These are phyloP conservation scores for Pachyramphus minor DNA, from an alignment of 2,113 vertebrate genomes.

Conservation along the genomic window DNA sequence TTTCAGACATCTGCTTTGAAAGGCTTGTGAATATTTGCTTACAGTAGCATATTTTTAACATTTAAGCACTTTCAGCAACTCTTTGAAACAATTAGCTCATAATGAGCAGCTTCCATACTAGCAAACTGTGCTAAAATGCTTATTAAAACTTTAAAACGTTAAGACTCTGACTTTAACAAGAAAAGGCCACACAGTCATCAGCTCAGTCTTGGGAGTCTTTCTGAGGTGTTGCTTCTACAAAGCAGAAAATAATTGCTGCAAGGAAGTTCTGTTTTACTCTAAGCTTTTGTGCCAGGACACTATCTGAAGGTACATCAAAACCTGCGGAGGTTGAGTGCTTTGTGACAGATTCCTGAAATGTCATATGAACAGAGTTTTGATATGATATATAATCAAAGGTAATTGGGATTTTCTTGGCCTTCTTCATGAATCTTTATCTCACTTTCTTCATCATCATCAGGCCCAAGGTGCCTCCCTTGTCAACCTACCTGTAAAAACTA, in stretches of 20 bases:
- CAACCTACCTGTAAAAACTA: not conserved
- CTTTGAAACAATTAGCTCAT: constrained; percentile 63
- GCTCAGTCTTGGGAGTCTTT: not conserved
- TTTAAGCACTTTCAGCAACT: constrained; percentile 63
- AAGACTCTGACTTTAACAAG: constrained; percentile 15
- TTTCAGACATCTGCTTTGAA: constrained; percentile 43
- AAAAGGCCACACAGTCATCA: not conserved
- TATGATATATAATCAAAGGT: not conserved
- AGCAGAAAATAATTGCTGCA: constrained; percentile 6
- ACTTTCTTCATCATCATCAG: not conserved
- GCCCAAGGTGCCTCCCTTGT: not conserved
- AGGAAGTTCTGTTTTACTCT: not conserved
- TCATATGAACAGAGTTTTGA: not conserved
- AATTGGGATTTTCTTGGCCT: not conserved
- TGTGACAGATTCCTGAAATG: not conserved
- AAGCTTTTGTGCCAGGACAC: not conserved
- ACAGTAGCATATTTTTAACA: constrained; percentile 51
- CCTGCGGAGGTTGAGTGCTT: not conserved
- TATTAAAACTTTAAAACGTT: constrained; percentile 53
- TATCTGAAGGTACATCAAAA: not conserved
- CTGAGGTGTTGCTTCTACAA: not conserved
- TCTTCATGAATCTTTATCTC: not conserved
- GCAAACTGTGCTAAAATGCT: constrained; percentile 29
- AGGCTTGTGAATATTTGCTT: constrained; percentile 55
- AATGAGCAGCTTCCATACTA: constrained; percentile 49